phyloP scores from a whole-genome alignment of 1,140 invertebrate genomes.

The Heliconius eleuchia region DNA sequence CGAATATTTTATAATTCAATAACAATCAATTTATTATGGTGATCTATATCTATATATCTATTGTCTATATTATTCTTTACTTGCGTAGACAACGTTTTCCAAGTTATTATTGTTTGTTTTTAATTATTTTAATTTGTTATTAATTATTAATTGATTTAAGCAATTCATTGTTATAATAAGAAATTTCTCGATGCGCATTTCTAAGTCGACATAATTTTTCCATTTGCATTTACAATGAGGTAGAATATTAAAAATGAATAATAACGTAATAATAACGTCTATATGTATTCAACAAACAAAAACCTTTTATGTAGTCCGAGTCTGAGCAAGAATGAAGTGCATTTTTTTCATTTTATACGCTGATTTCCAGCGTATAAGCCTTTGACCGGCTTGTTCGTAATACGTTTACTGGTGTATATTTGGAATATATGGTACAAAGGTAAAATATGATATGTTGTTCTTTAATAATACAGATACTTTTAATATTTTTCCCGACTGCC shows the following conservation, averaged over 20 bases:
- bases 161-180: neutral
- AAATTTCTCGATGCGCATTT: neutral
- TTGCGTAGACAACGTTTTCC: no score
- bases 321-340: neutral
- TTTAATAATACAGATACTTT: neutral
- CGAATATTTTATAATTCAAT: no score
- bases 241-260: conserved; percentile 1
- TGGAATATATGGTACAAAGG: neutral
- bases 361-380: neutral
- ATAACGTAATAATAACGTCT: neutral
- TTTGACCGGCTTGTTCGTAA: neutral
- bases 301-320: conserved; percentile 8
- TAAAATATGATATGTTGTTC: neutral
- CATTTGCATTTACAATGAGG: neutral
- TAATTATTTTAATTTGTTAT: neutral
- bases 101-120: no score
- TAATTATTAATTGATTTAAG: neutral
- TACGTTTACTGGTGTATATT: neutral
- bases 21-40: no score
- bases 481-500: no score
- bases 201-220: neutral
- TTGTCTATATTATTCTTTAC: no score
- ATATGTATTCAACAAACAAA: conserved; percentile 13
- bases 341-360: neutral
- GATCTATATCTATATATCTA: no score